A percentile compares a stretch with the other conserved stretches of the same genome.
These are phyloP conservation scores for Podarcis muralis DNA, from an alignment of 2,113 vertebrate genomes.

Conservation along the genomic window DNA sequence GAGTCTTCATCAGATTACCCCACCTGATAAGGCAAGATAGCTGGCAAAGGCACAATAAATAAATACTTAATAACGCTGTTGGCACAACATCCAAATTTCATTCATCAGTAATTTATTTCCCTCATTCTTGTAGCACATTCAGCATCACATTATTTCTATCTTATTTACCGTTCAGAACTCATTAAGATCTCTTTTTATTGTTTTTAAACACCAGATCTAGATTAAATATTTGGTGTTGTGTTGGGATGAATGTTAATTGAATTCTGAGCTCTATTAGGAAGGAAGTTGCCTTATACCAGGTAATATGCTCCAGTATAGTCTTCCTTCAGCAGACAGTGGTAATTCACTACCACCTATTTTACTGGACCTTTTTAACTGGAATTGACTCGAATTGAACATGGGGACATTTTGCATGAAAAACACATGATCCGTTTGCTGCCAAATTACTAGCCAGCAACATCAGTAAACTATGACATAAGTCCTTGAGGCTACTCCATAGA, in stretches of 20 bases:
- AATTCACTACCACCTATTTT: too few relatives aligned
- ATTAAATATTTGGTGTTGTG: neutral
- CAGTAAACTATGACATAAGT: neutral
- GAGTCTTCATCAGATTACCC: neutral
- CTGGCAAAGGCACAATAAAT: constrained; percentile 20
- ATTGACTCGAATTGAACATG: neutral
- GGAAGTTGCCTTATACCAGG: neutral
- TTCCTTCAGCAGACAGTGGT: neutral
- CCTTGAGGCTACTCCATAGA: neutral
- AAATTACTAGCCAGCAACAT: neutral
- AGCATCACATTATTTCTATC: constrained; percentile 1
- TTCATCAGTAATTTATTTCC: constrained; percentile 11
- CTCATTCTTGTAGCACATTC: constrained; percentile 1
- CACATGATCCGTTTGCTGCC: neutral
- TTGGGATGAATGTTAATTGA: constrained; percentile 19
- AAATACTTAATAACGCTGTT: constrained; percentile 20
- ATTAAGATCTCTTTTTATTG: constrained; percentile 8
- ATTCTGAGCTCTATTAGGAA: neutral
- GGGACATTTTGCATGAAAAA: neutral
- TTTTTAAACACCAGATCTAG: constrained; percentile 29
- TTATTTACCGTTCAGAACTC: constrained; percentile 31
- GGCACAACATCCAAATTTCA: constrained; percentile 17
- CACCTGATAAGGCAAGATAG: neutral
- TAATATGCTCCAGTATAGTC: neutral
- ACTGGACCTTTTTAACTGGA: neutral